These are phyloP conservation scores for Erpornis zantholeuca DNA, from an alignment of 2,113 vertebrate species.

Conservation along the genomic window DNA sequence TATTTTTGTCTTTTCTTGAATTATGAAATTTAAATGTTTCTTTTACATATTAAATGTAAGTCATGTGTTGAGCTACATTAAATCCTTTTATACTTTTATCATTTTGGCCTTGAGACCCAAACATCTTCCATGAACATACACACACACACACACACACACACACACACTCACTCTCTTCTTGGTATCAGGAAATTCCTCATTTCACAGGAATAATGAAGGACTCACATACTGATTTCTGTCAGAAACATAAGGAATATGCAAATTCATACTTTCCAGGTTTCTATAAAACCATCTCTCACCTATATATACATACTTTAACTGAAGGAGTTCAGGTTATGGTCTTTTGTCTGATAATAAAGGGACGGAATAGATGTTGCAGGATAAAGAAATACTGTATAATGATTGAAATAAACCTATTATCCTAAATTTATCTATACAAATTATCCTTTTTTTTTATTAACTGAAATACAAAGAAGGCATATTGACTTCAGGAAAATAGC, in stretches of 20 bases:
- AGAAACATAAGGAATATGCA: constrained; percentile 68
- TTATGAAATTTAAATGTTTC: constrained; percentile 68
- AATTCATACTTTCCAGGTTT: constrained; percentile 59
- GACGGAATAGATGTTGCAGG: constrained; percentile 46
- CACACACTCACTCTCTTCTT: background rate
- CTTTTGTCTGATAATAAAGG: constrained; percentile 55
- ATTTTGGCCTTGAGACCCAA: constrained; percentile 24
- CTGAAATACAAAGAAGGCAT: constrained; percentile 72
- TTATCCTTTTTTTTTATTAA: constrained; percentile 32
- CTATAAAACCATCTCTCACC: constrained; percentile 71
- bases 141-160: background rate
- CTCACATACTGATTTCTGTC: constrained; percentile 58
- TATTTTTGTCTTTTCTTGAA: constrained; percentile 69
- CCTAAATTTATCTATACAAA: constrained; percentile 60
- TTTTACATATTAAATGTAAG: constrained; percentile 51
- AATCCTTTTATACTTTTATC: constrained; percentile 22
- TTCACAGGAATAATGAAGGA: constrained; percentile 59
- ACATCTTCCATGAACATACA: background rate
- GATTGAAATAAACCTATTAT: constrained; percentile 64
- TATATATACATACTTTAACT: constrained; percentile 68
- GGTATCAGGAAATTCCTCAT: constrained; percentile 49
- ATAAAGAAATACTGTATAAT: constrained; percentile 69
- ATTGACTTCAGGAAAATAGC: constrained; percentile 70
- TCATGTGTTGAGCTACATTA: constrained; percentile 8
- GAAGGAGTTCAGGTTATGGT: constrained; percentile 45